Evolutionary conservation across 2,888 invertebrate genomes (phyloP), one percentile per base, ranked within the genome.

Genomic region (Poecilobothrus nobilitatus): DNA sequence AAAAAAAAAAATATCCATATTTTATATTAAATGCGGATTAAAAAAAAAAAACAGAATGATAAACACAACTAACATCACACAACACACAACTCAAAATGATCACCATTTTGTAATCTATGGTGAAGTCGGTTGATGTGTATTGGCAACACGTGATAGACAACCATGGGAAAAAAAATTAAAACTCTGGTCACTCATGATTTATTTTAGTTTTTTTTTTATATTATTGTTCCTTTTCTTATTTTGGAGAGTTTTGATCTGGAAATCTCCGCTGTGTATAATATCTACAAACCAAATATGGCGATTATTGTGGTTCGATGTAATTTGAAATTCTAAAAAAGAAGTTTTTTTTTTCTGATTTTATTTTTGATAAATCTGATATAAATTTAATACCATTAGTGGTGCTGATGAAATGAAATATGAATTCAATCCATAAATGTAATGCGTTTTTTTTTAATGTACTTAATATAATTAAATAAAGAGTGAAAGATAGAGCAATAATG

Each of bases 111-210:
- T 37, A 8, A 10, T 37, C 12, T 8, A 37, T 37, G 10, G 37
- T 8, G 4, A 12, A 37, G 27, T 10, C 37, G 5, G 5, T 37
- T 37, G 1, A 10, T 12, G 37, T 37, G 37, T 12, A 12, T 37
- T 37, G 37, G 15, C 18, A 53, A 53, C n/a, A 53, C 53, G 15
- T 53, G n/a, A 53, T 18, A 18, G 15, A 53, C 18, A 53, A 53
- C 18, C n/a, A 53, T 53, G 53, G 53, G 53, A 53, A 53, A 53
- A 53, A 53, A 53, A 53, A 53, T 53, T 53, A 53, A 53, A 53
- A 53, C 15, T 18, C 9, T 53, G 41, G 15, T 12, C 41, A 41
- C 12, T 41, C 12, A 41, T 8, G 15, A 15, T 41, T 41, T 41
- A 41, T 2, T 41, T 12, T 15, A 41, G 1, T 53, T n/a, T n/a